Conservation (phyloP, 2,797 vertebrate species). For the Mus minutoides region DNA sequence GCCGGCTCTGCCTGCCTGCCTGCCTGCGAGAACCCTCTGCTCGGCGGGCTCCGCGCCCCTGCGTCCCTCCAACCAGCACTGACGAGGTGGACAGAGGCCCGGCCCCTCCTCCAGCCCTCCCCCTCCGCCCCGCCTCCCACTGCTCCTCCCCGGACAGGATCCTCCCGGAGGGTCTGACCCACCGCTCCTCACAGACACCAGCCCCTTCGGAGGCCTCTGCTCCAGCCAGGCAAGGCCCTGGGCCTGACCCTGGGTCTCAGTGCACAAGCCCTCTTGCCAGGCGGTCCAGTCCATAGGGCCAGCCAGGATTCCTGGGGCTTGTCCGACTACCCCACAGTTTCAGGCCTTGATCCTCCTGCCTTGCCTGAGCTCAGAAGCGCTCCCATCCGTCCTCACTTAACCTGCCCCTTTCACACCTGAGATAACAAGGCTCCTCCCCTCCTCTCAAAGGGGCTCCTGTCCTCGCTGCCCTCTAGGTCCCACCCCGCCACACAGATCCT, state of each 20-base stretch:
- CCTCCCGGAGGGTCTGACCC: conserved; percentile 56
- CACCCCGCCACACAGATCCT: neutral
- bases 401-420: neutral
- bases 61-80: conserved; percentile 81
- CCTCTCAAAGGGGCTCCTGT: neutral
- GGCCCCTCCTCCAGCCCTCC: conserved; percentile 58
- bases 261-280: neutral
- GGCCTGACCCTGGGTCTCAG: conserved; percentile 10
- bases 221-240: neutral
- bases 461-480: neutral
- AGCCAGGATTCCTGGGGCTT: neutral
- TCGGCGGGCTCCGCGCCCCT: conserved; percentile 61
- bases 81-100: conserved; percentile 82
- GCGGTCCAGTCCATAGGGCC: neutral
- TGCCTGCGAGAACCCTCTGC: conserved; percentile 67
- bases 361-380: neutral
- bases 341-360: neutral
- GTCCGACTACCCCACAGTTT: neutral
- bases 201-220: conserved; percentile 67
- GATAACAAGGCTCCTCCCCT: neutral
- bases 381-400: neutral
- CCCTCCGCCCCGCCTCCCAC: neutral
- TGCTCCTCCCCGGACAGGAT: neutral
- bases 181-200: neutral
- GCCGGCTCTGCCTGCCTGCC: conserved; percentile 44